Percentiles rank a stretch among this genome's conserved stretches.
Conservation (phyloP, 1,140 invertebrate species). For the Platorchestia sp. region DNA sequence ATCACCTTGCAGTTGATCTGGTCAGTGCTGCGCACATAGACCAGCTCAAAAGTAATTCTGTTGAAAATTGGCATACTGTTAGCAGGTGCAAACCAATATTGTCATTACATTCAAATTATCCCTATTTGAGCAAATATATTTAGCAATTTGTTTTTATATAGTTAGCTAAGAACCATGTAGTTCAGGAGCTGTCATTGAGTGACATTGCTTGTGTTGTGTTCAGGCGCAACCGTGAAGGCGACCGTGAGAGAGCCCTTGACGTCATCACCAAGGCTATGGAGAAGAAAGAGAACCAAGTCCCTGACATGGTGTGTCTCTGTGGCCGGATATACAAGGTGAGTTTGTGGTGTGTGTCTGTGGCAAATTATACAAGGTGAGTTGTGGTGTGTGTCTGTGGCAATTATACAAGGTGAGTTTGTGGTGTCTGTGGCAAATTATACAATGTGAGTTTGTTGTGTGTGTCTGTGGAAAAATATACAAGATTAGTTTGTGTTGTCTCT, state of each 20-base stretch:
- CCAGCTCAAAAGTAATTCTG: too few relatives aligned
- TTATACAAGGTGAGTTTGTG: not conserved
- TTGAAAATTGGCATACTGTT: too few relatives aligned
- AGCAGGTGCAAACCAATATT: too few relatives aligned
- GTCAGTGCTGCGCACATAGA: too few relatives aligned
- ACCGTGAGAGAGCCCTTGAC: slow-evolving; percentile 91
- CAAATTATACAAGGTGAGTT: slow-evolving; percentile 64
- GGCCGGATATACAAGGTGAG: too few relatives aligned
- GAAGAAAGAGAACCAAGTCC: slow-evolving; percentile 93
- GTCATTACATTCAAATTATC: not conserved
- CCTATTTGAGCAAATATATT: not conserved
- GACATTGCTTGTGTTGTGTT: not conserved
- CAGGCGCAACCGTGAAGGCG: slow-evolving; percentile 92
- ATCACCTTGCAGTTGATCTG: too few relatives aligned
- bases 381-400: too few relatives aligned
- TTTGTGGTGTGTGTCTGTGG: slow-evolving; percentile 44
- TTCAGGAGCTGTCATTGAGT: not conserved
- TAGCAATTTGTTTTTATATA: not conserved
- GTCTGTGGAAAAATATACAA: too few relatives aligned
- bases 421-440: not conserved
- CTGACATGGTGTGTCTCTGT: slow-evolving; percentile 98
- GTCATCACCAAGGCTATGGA: slow-evolving; percentile 92
- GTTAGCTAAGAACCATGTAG: too few relatives aligned
- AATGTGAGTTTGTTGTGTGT: not conserved
- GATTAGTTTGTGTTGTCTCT: too few relatives aligned